A percentile compares a stretch with the other conserved stretches of the same genome.
Conservation (phyloP, 1,140 invertebrate genomes). For the Helicorthomorpha holstii region DNA sequence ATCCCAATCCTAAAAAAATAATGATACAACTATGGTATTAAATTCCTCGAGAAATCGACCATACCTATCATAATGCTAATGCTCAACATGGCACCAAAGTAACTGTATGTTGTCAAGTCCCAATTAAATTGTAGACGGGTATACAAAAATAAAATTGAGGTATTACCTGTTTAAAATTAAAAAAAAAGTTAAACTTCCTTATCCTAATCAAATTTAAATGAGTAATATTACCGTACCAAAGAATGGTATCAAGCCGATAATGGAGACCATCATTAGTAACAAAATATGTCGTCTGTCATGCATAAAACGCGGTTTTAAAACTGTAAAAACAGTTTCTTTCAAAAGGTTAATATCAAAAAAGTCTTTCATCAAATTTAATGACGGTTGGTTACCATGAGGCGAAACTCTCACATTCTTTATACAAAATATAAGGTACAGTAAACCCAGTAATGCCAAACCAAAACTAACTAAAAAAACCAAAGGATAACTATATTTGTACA, state of each 20-base stretch:
- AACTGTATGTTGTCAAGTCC: background rate
- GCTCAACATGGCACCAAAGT: background rate
- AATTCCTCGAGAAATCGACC: background rate
- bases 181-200: background rate
- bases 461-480: background rate
- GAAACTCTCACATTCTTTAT: too few species aligned
- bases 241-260: too few species aligned
- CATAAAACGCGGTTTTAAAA: too few species aligned
- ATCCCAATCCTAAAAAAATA: background rate
- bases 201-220: background rate
- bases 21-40: background rate
- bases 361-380: too few species aligned
- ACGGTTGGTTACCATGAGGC: too few species aligned
- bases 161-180: background rate
- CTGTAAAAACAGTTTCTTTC: too few species aligned
- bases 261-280: too few species aligned
- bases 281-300: too few species aligned
- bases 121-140: background rate
- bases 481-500: background rate
- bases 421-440: background rate
- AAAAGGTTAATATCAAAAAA: too few species aligned
- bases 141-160: background rate
- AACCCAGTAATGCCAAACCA: background rate
- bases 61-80: background rate
- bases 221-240: too few species aligned